These are phyloP conservation scores for Podabrus alpinus DNA, from an alignment of 2,888 invertebrate species.

Conservation along the genomic window DNA sequence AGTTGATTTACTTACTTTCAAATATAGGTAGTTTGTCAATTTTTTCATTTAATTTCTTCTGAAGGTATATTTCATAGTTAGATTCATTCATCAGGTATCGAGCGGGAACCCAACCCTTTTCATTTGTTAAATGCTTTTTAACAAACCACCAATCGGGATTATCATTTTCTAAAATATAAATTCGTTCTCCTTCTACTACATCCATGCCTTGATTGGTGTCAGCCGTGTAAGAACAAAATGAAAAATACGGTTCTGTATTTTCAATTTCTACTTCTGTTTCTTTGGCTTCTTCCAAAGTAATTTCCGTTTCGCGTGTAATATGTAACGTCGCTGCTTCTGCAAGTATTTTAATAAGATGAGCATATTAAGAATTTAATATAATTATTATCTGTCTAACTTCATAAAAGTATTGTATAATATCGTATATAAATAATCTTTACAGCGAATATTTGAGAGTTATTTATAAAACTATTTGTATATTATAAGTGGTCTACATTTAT, in stretches of 20 bases:
- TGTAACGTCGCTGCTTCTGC: slow-evolving; percentile 55
- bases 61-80: slow-evolving; percentile 80
- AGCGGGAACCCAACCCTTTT: slow-evolving; percentile 93
- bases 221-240: slow-evolving; percentile 83
- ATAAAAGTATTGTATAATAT: no score
- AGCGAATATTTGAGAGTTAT: no score
- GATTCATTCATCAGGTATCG: slow-evolving; percentile 82
- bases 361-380: background rate
- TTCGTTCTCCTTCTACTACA: slow-evolving; percentile 86
- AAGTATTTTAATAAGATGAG: slow-evolving; percentile 19
- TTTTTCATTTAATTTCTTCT: slow-evolving; percentile 87
- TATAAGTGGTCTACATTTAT: no score
- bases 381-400: no score
- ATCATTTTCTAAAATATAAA: slow-evolving; percentile 79
- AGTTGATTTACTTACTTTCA: slow-evolving; percentile 72
- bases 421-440: no score
- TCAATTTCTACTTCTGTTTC: slow-evolving; percentile 57
- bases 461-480: no score
- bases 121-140: slow-evolving; percentile 84
- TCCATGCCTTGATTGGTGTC: slow-evolving; percentile 88
- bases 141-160: slow-evolving; percentile 94
- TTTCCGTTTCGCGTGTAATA: slow-evolving; percentile 54
- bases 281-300: slow-evolving; percentile 46
- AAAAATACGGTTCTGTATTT: slow-evolving; percentile 79
- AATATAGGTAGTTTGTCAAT: slow-evolving; percentile 90